phyloP scores from a whole-genome alignment of 2,113 vertebrate genomes.

The Plotosus lineatus region DNA sequence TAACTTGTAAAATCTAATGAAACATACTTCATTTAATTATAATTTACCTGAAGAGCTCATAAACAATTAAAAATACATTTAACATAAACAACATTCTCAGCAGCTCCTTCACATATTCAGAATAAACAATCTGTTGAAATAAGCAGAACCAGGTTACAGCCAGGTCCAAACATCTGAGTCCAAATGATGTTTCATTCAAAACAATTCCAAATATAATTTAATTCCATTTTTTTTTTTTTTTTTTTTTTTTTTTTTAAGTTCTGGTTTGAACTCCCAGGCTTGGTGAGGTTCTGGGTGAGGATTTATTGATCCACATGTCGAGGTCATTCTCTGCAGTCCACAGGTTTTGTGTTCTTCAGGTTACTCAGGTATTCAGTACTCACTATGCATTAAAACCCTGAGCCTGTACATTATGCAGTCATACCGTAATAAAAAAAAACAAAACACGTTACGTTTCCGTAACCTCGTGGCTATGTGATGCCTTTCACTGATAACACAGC shows the following conservation, averaged over 20 bases:
- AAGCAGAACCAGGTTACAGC: neutral
- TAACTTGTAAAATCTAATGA: no score
- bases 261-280: no score
- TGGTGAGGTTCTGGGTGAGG: no score
- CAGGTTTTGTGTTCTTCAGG: no score
- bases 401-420: neutral
- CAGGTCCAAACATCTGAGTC: neutral
- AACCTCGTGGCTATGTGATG: slow-evolving; percentile 7
- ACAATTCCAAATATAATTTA: neutral
- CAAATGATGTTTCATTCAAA: neutral
- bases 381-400: neutral
- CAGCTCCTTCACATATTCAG: no score
- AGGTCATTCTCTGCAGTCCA: no score
- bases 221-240: neutral
- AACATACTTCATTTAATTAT: no score
- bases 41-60: no score
- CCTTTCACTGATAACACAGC: slow-evolving; percentile 19
- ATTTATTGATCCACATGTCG: no score
- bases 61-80: no score
- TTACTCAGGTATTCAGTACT: neutral
- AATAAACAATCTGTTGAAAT: neutral
- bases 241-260: no score
- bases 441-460: neutral
- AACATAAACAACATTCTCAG: no score
- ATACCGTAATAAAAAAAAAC: neutral